Evolutionary conservation across 1,140 invertebrate genomes (phyloP), one percentile per base, ranked within the genome.

Genomic region (Hylaeus volcanicus): DNA sequence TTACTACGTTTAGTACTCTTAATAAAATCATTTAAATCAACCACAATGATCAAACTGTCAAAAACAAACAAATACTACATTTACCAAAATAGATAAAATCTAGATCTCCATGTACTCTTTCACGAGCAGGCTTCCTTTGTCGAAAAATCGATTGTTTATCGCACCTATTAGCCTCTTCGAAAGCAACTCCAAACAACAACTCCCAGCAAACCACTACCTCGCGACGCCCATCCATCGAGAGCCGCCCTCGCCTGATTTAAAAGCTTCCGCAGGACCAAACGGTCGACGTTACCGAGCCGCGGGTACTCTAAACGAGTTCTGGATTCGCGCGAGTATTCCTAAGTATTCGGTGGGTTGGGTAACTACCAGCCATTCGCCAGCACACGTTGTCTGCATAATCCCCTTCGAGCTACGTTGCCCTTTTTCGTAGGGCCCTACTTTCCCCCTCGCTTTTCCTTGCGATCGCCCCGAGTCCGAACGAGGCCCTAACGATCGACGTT

Each of bases 301-400:
- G 70, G 73, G 79, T 76, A 76, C 26, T n/a, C 55, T 15, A 82
- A 84, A 80, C 74, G 68, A 84, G 83, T 84, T 84, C 82, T 74
- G 55, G 63, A 75, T 82, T 84, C 83, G 60, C 80, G 66, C 61
- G 51, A 75, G 78, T 80, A 75, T 80, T 75, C 72, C 55, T 58
- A 63, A 78, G 80, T 84, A 78, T 68, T 63, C 51, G 26, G 81
- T 88, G 85, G 86, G 86, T 84, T 88, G 87, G 85, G 85, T 88
- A 89, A 88, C 87, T 84, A 88, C 85, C 81, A 79, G 69, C 82
- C 83, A 77, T 83, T 72, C 78, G 66, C 53, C 77, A 69, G 73
- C 81, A 74, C 83, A 86, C 84, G 87, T 79, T 83, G 82, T 75
- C 81, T 86, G 85, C 86, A 91, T 88, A 89, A 89, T 86, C 82